phyloP scores from a whole-genome alignment of 2,113 vertebrate genomes.

The Meriones unguiculatus region DNA sequence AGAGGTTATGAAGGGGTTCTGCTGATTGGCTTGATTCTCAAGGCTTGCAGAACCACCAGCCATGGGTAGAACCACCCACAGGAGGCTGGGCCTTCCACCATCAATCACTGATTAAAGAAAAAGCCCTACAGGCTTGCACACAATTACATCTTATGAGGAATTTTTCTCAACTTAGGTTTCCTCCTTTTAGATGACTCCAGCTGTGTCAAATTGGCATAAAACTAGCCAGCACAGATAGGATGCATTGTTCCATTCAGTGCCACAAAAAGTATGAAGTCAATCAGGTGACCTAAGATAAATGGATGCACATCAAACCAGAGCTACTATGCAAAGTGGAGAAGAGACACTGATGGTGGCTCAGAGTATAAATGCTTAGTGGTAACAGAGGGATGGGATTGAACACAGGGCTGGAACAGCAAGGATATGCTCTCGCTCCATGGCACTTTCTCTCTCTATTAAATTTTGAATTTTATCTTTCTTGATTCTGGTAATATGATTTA shows the following conservation, averaged over 20 bases:
- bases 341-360: not conserved
- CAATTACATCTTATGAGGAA: not conserved
- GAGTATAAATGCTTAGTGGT: not conserved
- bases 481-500: not conserved
- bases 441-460: not conserved
- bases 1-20: not conserved
- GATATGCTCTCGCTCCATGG: not conserved
- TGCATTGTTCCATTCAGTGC: not conserved
- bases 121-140: not conserved
- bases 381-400: not conserved
- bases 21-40: not conserved
- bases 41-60: not conserved
- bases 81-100: no score
- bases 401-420: not conserved
- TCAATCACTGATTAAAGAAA: not conserved
- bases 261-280: not conserved
- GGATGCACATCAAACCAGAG: not conserved
- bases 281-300: not conserved
- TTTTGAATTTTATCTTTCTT: not conserved
- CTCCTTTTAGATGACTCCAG: not conserved
- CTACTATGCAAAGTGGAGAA: not conserved
- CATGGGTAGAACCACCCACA: not conserved
- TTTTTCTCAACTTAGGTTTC: not conserved
- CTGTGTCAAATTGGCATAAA: not conserved
- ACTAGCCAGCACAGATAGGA: not conserved